These are phyloP conservation scores for Erannis defoliaria DNA, from an alignment of 2,888 invertebrate species.

Conservation along the genomic window DNA sequence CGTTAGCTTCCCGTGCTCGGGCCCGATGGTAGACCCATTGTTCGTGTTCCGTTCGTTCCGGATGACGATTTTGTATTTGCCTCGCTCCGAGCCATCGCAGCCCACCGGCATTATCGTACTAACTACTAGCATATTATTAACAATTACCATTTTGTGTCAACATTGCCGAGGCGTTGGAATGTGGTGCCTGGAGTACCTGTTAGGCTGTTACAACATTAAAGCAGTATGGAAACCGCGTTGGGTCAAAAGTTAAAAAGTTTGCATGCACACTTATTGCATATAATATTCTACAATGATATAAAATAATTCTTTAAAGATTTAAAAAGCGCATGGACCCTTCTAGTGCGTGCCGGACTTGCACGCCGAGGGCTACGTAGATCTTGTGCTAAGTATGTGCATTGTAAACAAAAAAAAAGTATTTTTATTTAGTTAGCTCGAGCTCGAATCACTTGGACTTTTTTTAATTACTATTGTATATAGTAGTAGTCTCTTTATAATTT, in stretches of 20 bases:
- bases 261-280: not conserved
- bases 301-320: not conserved
- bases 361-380: too few species aligned
- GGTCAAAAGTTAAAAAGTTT: slow-evolving; percentile 9
- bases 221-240: not conserved
- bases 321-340: not conserved
- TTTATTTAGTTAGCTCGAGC: too few species aligned
- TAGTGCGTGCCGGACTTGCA: too few species aligned
- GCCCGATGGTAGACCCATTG: slow-evolving; percentile 50
- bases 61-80: slow-evolving; percentile 56
- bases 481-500: too few species aligned
- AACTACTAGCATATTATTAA: slow-evolving; percentile 39
- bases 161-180: slow-evolving; percentile 20
- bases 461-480: too few species aligned
- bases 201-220: slow-evolving; percentile 2
- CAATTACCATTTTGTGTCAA: slow-evolving; percentile 31
- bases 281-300: too few species aligned
- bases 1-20: slow-evolving; percentile 66
- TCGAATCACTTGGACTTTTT: too few species aligned
- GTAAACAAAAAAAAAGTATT: too few species aligned
- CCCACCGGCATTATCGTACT: slow-evolving; percentile 48
- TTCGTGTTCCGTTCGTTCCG: slow-evolving; percentile 62
- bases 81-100: slow-evolving; percentile 44
- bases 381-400: too few species aligned
- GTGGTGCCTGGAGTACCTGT: slow-evolving; percentile 6